Evolutionary conservation across 2,888 invertebrate species (phyloP).

Genomic region (Drosophila quinaria): DNA sequence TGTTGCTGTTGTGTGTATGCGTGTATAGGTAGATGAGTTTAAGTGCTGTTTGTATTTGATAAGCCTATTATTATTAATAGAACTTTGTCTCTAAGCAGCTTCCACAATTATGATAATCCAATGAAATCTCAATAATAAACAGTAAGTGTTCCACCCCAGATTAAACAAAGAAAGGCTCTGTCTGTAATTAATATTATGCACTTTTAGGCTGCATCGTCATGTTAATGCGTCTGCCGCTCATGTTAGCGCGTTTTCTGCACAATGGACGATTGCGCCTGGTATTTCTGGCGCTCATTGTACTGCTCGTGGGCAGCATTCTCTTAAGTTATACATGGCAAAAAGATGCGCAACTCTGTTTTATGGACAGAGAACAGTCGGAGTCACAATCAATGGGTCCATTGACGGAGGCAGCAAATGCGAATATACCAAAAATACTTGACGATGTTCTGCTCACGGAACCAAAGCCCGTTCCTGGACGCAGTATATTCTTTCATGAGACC

Average conservation of each 20-base stretch:
- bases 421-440: constrained; percentile 60
- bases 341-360: constrained; percentile 76
- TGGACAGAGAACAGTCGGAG: constrained; percentile 44
- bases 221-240: constrained; percentile 57
- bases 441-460: constrained; percentile 80
- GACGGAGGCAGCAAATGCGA: background rate
- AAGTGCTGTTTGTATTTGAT: constrained; percentile 1
- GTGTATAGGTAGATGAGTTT: too few species aligned
- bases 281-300: constrained; percentile 62
- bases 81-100: constrained; percentile 13
- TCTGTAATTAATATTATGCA: background rate
- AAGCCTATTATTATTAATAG: background rate
- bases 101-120: constrained; percentile 13
- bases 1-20: too few species aligned
- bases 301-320: constrained; percentile 53
- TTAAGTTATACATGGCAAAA: constrained; percentile 49
- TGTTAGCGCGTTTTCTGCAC: constrained; percentile 50
- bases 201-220: constrained; percentile 34
- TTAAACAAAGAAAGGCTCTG: background rate
- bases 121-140: constrained; percentile 22
- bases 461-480: constrained; percentile 79
- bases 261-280: constrained; percentile 73
- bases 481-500: constrained; percentile 86
- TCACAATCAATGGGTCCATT: constrained; percentile 3
- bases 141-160: constrained; percentile 16